Evolutionary conservation across 2,797 vertebrate species (phyloP).

Genomic region (Gymnoscopelus microlampas): DNA sequence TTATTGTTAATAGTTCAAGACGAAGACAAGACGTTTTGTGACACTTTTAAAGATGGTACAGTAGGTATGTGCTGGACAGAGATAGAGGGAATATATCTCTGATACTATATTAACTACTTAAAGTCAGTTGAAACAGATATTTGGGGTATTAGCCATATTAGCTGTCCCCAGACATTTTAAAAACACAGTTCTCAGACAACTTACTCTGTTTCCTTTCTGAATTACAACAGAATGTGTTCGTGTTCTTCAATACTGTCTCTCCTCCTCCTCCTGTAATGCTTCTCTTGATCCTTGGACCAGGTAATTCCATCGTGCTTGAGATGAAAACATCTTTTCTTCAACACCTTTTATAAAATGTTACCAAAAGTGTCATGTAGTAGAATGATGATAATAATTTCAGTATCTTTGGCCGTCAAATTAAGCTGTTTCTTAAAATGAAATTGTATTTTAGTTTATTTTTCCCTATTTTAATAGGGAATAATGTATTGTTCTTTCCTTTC

Average conservation of each 20-base stretch:
- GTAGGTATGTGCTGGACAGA: not conserved
- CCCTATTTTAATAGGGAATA: constrained; percentile 1
- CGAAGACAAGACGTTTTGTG: not conserved
- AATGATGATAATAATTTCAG: not conserved
- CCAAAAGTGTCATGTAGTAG: too few relatives aligned
- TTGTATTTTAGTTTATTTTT: too few relatives aligned
- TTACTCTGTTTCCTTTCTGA: too few relatives aligned
- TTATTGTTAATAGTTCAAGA: not conserved
- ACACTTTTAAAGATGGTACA: not conserved
- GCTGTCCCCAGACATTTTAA: not conserved
- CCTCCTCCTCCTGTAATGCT: not conserved
- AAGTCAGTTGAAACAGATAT: not conserved
- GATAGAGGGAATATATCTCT: too few relatives aligned
- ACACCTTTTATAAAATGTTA: not conserved
- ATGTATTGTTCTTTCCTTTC: constrained; percentile 6
- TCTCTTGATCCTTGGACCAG: accelerated
- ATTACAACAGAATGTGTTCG: not conserved
- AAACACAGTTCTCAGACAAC: not conserved
- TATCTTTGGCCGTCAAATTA: not conserved
- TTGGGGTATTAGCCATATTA: not conserved
- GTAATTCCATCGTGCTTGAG: constrained; percentile 32
- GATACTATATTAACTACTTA: not conserved
- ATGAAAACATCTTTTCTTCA: not conserved
- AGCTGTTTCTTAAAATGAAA: not conserved
- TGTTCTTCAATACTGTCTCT: accelerated